Evolutionary conservation across 2,888 invertebrate species (phyloP).

Genomic region (Achlya flavicornis): DNA sequence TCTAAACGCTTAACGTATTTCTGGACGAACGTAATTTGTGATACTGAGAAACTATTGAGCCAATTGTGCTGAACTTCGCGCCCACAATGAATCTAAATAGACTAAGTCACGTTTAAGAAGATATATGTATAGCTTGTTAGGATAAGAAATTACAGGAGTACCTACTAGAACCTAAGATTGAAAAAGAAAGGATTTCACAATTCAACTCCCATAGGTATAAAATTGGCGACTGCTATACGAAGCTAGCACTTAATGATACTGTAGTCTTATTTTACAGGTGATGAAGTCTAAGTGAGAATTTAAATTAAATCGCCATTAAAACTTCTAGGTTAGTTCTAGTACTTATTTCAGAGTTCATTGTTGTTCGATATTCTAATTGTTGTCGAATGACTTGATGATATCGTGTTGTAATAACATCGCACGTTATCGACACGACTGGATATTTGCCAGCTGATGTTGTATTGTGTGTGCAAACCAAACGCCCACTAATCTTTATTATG

Average conservation of each 20-base stretch:
- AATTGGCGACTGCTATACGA: too few relatives aligned
- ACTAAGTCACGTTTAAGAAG: neutral
- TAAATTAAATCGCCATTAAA: too few relatives aligned
- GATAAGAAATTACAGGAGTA: too few relatives aligned
- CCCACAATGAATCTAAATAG: neutral
- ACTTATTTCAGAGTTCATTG: neutral
- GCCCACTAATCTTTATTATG: constrained; percentile 19
- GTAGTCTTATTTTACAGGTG: too few relatives aligned
- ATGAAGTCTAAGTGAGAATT: too few relatives aligned
- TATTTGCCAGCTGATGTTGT: constrained; percentile 30
- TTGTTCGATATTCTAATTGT: constrained; percentile 2
- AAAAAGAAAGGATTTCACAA: too few relatives aligned
- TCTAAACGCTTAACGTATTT: constrained; percentile 23
- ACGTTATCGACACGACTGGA: constrained; percentile 27
- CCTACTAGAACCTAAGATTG: too few relatives aligned
- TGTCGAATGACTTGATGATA: neutral
- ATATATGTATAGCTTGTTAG: neutral
- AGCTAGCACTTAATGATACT: too few relatives aligned
- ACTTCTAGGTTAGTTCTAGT: too few relatives aligned
- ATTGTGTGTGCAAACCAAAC: constrained; percentile 19
- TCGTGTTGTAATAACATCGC: neutral
- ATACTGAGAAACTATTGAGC: neutral
- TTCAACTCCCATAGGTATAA: too few relatives aligned
- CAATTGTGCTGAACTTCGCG: neutral
- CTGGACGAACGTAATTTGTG: constrained; percentile 15